Evolutionary conservation across 2,113 vertebrate genomes (phyloP).

Genomic region (Notothenia coriiceps): DNA sequence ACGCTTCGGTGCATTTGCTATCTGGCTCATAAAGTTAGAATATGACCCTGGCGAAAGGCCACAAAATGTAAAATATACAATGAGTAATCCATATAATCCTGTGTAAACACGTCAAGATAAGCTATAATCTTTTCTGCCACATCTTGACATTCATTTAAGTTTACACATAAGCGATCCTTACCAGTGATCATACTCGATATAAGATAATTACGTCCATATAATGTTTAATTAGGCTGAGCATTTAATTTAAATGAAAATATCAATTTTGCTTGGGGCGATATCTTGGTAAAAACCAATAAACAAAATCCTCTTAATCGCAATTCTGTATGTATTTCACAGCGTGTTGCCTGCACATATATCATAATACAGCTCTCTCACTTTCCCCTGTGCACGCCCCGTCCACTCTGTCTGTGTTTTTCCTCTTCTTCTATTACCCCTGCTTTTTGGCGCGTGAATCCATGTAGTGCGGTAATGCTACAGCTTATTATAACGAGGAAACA

Average conservation of each 20-base stretch:
- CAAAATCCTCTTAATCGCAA: neutral
- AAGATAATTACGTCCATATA: neutral
- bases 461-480: slow-evolving; percentile 51
- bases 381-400: neutral
- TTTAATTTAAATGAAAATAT: neutral
- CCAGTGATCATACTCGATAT: neutral
- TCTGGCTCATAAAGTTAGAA: slow-evolving; percentile 55
- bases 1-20: slow-evolving; percentile 32
- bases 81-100: slow-evolving; percentile 34
- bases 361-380: slow-evolving; percentile 16
- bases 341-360: slow-evolving; percentile 32
- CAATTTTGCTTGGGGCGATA: neutral
- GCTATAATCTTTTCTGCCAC: slow-evolving; percentile 10
- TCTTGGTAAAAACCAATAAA: neutral
- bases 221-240: slow-evolving; percentile 23
- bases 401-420: slow-evolving; percentile 25
- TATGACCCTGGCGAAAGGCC: slow-evolving; percentile 48
- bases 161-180: neutral
- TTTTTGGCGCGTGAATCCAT: slow-evolving; percentile 58
- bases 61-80: slow-evolving; percentile 16
- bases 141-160: slow-evolving; percentile 4
- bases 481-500: slow-evolving; percentile 61
- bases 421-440: slow-evolving; percentile 52
- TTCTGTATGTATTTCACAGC: slow-evolving; percentile 22
- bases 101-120: slow-evolving; percentile 9